Evolutionary conservation across 2,888 invertebrate species (phyloP).

Genomic region (Panorpa germanica): DNA sequence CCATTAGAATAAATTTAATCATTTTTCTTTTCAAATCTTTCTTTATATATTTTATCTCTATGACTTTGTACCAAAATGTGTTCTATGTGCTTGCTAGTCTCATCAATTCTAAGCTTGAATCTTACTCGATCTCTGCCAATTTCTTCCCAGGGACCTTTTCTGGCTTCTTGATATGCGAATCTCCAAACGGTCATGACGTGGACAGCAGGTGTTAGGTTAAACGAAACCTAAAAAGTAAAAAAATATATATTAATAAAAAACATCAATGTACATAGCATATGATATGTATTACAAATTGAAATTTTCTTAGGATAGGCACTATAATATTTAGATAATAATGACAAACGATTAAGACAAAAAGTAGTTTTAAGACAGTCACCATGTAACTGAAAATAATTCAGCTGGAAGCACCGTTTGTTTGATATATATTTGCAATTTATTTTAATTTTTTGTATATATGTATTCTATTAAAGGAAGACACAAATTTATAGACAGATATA

Average conservation of each 20-base stretch:
- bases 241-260: constrained; percentile 6
- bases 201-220: constrained; percentile 32
- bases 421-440: too few relatives aligned
- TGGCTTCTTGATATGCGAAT: constrained; percentile 36
- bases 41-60: constrained; percentile 19
- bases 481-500: too few relatives aligned
- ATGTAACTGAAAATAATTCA: too few relatives aligned
- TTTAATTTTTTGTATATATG: too few relatives aligned
- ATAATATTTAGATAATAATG: too few relatives aligned
- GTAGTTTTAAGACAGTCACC: too few relatives aligned
- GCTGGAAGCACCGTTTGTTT: too few relatives aligned
- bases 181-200: constrained; percentile 39
- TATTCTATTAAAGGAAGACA: too few relatives aligned
- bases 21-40: too few relatives aligned
- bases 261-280: neutral
- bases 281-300: neutral
- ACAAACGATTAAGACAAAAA: too few relatives aligned
- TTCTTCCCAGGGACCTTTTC: constrained; percentile 39
- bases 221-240: constrained; percentile 30
- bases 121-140: constrained; percentile 28
- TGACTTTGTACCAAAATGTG: constrained; percentile 18
- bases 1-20: too few relatives aligned
- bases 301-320: too few relatives aligned
- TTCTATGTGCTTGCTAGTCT: constrained; percentile 16
- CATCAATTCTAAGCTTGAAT: constrained; percentile 19